phyloP scores from a whole-genome alignment of 2,113 vertebrate genomes.

The Psammodynastes pulverulentus region DNA sequence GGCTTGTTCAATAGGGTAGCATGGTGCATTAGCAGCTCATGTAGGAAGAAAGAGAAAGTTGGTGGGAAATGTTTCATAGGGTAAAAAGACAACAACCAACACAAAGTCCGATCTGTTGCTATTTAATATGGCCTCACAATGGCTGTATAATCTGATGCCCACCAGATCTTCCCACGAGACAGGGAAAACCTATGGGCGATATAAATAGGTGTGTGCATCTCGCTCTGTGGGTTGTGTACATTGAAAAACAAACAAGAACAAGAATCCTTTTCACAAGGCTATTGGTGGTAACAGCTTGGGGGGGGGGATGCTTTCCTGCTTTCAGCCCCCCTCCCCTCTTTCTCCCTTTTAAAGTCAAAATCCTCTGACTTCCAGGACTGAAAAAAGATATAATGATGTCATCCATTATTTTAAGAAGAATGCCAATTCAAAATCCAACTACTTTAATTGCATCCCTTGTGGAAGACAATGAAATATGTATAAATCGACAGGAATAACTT shows the following conservation, averaged over 20 bases:
- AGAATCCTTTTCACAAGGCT: neutral
- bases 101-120: neutral
- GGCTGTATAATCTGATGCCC: neutral
- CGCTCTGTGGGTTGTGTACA: neutral
- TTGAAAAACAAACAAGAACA: neutral
- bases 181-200: neutral
- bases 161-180: neutral
- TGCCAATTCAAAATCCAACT: conserved; percentile 27
- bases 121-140: neutral
- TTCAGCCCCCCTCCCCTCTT: neutral
- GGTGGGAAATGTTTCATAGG: neutral
- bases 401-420: conserved; percentile 32
- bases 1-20: accelerated
- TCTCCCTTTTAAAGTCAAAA: neutral
- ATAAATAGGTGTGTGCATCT: neutral
- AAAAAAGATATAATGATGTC: neutral
- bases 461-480: conserved; percentile 26
- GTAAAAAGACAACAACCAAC: neutral
- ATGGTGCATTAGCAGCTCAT: neutral
- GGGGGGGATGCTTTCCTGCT: neutral
- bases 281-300: neutral
- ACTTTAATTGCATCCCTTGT: conserved; percentile 41
- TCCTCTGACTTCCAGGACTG: conserved; percentile 5
- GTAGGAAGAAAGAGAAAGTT: neutral
- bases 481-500: neutral